Conservation (phyloP, 1,140 invertebrate genomes). For the Monochamus saltuarius region DNA sequence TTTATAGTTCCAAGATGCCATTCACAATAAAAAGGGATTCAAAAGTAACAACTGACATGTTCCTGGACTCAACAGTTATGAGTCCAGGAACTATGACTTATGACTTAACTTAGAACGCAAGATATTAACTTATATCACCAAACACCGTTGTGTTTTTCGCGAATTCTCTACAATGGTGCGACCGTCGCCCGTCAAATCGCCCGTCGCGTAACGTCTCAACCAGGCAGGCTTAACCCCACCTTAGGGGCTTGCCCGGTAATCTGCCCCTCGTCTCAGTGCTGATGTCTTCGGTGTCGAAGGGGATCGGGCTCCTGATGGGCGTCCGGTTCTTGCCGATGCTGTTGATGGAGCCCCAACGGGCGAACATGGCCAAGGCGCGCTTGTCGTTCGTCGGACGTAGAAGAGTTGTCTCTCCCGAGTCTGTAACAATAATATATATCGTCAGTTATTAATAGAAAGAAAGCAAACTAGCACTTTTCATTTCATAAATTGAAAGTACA, state of each 20-base stretch:
- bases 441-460: not conserved
- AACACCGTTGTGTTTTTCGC: no score
- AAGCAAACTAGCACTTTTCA: not conserved
- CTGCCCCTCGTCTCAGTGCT: conserved; percentile 29
- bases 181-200: not conserved
- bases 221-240: conserved; percentile 39
- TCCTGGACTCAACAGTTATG: no score
- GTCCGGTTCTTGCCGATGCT: conserved; percentile 42
- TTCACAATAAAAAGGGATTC: no score
- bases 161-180: not conserved
- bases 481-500: no score
- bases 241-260: conserved; percentile 40
- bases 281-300: conserved; percentile 23
- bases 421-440: not conserved
- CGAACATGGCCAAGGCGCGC: conserved; percentile 43
- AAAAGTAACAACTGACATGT: no score
- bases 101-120: no score
- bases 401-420: conserved; percentile 6
- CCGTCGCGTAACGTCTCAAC: not conserved
- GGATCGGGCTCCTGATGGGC: conserved; percentile 38
- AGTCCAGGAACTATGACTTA: no score
- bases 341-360: conserved; percentile 42
- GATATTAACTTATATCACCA: no score
- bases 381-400: conserved; percentile 29
- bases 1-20: no score